Evolutionary conservation across 2,888 invertebrate species (phyloP), one percentile per base, ranked within the genome.

Genomic region (Tricholauxania praeusta): DNA sequence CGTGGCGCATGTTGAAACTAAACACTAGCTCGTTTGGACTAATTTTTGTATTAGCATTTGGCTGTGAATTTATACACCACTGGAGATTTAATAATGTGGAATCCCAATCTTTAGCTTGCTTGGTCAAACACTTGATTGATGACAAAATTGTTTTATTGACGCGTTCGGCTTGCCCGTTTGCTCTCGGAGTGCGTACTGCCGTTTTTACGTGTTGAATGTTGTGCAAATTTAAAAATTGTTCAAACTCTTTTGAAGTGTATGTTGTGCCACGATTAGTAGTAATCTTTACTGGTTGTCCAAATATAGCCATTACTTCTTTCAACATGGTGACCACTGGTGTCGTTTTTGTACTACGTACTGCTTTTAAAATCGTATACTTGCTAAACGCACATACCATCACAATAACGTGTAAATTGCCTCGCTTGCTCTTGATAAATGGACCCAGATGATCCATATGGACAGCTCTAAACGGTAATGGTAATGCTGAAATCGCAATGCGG

Each of bases 151-250:
- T 63, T 75, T 76, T 8, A 69, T 70, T n/a, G n/a, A n/a, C n/a
- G n/a, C n/a, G n/a, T n/a, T n/a, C n/a, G n/a, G n/a, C n/a, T n/a
- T n/a, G n/a, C n/a, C n/a, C n/a, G n/a, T n/a, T n/a, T n/a, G n/a
- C n/a, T n/a, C 78, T 63, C 1, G 77, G 79, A 7, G 78, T 77
- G 4, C 75, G 73, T 39, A 79, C 74, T 4, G 78, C 79, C 22
- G 74, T 76, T 64, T 79, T 77, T 1, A 80, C 70, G 59, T 81
- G 80, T 49, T 77, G 70, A 3, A 82, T 80, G 0, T 71, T 63
- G 49, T 76, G 64, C 8, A 63, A 47, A 0, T 53, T 49, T 60
- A 75, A 76, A 49, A 78, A 79, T 3, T 69, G 28, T 66, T 76
- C 74, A 57, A 81, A 80, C 51, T 28, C 39, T 12, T 76, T 72